Conservation (phyloP, 2,113 vertebrate genomes). For the Rhadina sibilatrix region DNA sequence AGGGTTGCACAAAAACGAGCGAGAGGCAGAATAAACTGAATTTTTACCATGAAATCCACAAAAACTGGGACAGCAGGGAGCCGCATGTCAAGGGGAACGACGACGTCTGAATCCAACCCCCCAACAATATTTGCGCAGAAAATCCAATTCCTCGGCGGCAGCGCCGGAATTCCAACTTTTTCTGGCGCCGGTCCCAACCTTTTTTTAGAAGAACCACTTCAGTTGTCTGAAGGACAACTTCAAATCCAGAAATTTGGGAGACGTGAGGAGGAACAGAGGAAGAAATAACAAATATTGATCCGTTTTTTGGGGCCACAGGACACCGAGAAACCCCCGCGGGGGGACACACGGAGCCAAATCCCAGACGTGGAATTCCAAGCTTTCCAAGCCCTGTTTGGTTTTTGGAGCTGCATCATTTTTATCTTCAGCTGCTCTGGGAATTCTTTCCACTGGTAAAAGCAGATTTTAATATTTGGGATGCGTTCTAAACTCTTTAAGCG, state of each 20-base stretch:
- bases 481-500: background rate
- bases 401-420: background rate
- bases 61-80: no score
- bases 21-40: background rate
- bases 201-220: background rate
- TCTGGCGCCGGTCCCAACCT: accelerated
- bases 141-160: accelerated
- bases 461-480: background rate
- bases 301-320: no score
- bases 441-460: background rate
- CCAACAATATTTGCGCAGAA: accelerated
- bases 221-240: background rate
- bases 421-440: background rate
- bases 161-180: background rate
- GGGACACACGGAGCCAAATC: background rate
- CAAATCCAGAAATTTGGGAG: background rate
- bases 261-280: accelerated
- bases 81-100: background rate
- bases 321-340: accelerated
- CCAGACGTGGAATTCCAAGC: no score
- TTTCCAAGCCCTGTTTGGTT: background rate
- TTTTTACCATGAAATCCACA: background rate
- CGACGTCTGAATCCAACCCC: accelerated
- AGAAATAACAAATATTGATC: no score
- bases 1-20: accelerated